Evolutionary conservation across 1,140 invertebrate genomes (phyloP).

Genomic region (Bactericera cockerelli): DNA sequence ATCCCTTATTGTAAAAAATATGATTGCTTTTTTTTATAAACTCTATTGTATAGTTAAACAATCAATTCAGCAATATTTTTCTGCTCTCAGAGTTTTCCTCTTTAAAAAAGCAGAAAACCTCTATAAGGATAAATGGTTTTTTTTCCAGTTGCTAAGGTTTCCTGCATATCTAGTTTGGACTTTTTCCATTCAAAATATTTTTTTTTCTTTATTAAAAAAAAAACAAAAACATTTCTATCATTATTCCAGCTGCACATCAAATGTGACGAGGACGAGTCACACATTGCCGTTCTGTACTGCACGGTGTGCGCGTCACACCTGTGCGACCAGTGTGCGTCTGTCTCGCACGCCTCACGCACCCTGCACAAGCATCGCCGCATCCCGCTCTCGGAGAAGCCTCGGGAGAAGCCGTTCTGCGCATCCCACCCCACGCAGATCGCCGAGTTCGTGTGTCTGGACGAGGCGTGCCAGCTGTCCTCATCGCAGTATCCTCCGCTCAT

Average conservation of each 20-base stretch:
- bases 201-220: too few species aligned
- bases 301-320: slow-evolving; percentile 40
- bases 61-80: too few species aligned
- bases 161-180: neutral
- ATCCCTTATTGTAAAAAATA: too few species aligned
- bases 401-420: slow-evolving; percentile 40
- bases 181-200: neutral
- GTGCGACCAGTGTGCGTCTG: slow-evolving; percentile 39
- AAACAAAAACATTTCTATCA: too few species aligned
- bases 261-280: slow-evolving; percentile 43
- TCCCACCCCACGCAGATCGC: slow-evolving; percentile 40
- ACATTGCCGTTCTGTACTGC: slow-evolving; percentile 42
- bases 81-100: too few species aligned
- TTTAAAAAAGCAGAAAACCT: too few species aligned
- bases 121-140: too few species aligned
- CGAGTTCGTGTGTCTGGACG: slow-evolving; percentile 43
- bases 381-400: slow-evolving; percentile 41
- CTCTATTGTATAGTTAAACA: too few species aligned
- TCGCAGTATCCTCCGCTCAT: slow-evolving; percentile 28
- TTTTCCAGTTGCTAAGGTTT: neutral
- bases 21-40: too few species aligned
- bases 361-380: slow-evolving; percentile 39
- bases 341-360: slow-evolving; percentile 40
- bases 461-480: slow-evolving; percentile 35
- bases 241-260: slow-evolving; percentile 34